phyloP scores from a whole-genome alignment of 2,888 invertebrate genomes.

The Congeria kusceri region DNA sequence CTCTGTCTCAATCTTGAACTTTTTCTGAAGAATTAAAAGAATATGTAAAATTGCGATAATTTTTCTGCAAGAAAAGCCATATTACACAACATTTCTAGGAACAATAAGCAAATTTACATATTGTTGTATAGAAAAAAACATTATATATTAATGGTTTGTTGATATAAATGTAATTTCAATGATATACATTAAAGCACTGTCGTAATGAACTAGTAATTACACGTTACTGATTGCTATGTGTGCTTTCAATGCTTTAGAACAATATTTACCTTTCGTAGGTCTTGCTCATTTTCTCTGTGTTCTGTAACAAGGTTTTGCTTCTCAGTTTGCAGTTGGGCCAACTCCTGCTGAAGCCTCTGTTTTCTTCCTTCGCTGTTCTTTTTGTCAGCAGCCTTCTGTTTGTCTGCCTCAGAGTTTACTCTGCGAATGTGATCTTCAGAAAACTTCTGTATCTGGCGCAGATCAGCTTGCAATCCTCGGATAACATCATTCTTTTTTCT shows the following conservation, averaged over 20 bases:
- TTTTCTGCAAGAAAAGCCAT: no score
- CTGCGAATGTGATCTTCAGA: slow-evolving; percentile 84
- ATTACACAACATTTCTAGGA: no score
- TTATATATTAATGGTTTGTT: no score
- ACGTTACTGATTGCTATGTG: no score
- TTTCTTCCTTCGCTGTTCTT: slow-evolving; percentile 84
- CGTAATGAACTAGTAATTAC: no score
- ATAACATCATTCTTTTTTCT: slow-evolving; percentile 84
- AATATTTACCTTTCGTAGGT: slow-evolving; percentile 79
- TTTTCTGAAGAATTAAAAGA: slow-evolving; percentile 76
- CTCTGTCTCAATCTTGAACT: slow-evolving; percentile 85
- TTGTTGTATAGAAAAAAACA: no score
- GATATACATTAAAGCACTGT: no score
- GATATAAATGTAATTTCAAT: no score
- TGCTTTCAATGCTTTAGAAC: no score
- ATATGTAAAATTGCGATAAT: no score
- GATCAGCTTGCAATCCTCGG: slow-evolving; percentile 81
- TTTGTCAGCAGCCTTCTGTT: slow-evolving; percentile 83
- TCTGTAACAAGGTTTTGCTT: slow-evolving; percentile 81
- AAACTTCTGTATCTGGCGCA: slow-evolving; percentile 84
- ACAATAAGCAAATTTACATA: no score
- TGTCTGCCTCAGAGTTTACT: slow-evolving; percentile 84
- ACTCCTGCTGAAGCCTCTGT: slow-evolving; percentile 81
- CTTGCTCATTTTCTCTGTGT: slow-evolving; percentile 83
- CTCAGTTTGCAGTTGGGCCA: slow-evolving; percentile 80